Conservation (phyloP, 37 sponge, comb jelly and placozoan genomes). For the Aplysina aerophoba region DNA sequence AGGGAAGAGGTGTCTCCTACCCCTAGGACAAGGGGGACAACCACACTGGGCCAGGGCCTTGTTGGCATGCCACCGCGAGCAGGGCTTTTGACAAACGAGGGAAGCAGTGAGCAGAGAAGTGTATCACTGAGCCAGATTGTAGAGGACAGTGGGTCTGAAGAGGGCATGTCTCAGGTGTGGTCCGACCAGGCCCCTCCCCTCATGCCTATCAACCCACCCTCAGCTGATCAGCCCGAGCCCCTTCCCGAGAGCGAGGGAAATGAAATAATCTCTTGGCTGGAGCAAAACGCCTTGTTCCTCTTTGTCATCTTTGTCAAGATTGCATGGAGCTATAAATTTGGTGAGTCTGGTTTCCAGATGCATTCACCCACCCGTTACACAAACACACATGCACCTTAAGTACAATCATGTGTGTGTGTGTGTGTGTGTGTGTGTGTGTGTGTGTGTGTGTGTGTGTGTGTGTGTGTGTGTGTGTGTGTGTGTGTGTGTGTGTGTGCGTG, state of each 20-base stretch:
- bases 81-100: background rate
- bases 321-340: slow-evolving; percentile 78
- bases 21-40: background rate
- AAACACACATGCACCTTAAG: background rate
- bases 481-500: too few relatives aligned
- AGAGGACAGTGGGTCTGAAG: background rate
- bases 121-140: background rate
- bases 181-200: background rate
- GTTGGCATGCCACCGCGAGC: slow-evolving; percentile 1
- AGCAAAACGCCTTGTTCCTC: slow-evolving; percentile 69
- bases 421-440: too few relatives aligned
- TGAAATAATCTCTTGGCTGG: slow-evolving; percentile 76
- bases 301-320: slow-evolving; percentile 64
- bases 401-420: too few relatives aligned
- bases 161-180: background rate
- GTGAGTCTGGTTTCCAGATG: slow-evolving; percentile 36
- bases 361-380: background rate
- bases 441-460: too few relatives aligned
- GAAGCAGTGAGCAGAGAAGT: background rate
- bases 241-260: slow-evolving; percentile 29
- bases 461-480: too few relatives aligned
- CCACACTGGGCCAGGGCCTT: slow-evolving; percentile 8
- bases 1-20: background rate
- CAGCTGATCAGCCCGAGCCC: background rate
- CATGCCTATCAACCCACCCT: background rate